Evolutionary conservation across 2,888 invertebrate species (phyloP), one percentile per base, ranked within the genome.

Genomic region (Protophormia terraenovae): DNA sequence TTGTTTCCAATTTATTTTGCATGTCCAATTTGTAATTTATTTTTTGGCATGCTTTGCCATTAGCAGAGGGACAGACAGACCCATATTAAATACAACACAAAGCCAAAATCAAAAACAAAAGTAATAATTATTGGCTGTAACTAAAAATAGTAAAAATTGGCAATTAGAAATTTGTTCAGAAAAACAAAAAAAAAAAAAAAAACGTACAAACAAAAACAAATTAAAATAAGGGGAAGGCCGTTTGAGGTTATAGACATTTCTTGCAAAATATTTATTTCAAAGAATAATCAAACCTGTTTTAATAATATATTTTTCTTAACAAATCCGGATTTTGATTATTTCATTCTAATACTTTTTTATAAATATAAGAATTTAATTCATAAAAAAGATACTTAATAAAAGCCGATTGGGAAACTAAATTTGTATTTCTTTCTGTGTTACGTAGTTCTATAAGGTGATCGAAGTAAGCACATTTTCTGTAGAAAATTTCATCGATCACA

Each of bases 31-130:
- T 16, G 2, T 16, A 67, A 16, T n/a, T 71, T 71, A n/a, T 47
- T 69, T 66, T 50, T 79, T 80, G 73, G 80, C 73, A 35, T 12
- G 14, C 10, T 8, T 47, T n/a, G 14, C n/a, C 29, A 32, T 58
- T 77, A 45, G 45, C 47, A 45, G 24, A 47, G 29, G 3, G 24
- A 41, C 64, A 4, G 35, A 55, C 55, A 76, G 62, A 64, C 24
- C 50, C 5, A 53, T 38, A 75, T 53, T 53, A 53, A 29, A 41
- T 19, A n/a, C 41, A 35, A 32, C 38, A 35, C 55, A 64, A 41
- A n/a, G 29, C 12, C 4, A 55, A 35, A 69, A 69, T 3, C 12
- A 14, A 50, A 66, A 19, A 24, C 14, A 2, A 22, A 19, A 38
- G 53, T 47, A 77, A 73, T 73, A 35, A 73, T 38, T 38, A 22